Evolutionary conservation across 1,140 invertebrate genomes (phyloP).

Genomic region (Temnothorax curvispinosus): DNA sequence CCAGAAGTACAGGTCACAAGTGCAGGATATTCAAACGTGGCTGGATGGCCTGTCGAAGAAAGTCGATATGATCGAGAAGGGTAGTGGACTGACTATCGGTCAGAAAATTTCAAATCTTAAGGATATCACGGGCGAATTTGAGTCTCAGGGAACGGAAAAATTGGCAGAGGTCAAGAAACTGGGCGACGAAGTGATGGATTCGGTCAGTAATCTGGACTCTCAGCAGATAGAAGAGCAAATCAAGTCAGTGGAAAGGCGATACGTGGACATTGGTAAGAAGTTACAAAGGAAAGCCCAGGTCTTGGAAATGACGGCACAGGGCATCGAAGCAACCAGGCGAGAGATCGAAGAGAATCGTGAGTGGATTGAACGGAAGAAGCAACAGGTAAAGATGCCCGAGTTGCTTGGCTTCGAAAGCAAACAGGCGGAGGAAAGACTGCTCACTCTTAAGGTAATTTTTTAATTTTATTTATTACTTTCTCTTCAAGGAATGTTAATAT

Average conservation of each 20-base stretch:
- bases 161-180: slow-evolving; percentile 89
- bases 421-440: slow-evolving; percentile 90
- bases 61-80: slow-evolving; percentile 93
- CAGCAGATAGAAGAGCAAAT: slow-evolving; percentile 96
- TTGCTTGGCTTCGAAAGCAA: slow-evolving; percentile 91
- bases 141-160: slow-evolving; percentile 88
- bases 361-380: slow-evolving; percentile 93
- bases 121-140: slow-evolving; percentile 90
- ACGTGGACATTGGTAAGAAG: slow-evolving; percentile 93
- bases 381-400: slow-evolving; percentile 88
- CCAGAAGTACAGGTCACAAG: slow-evolving; percentile 91
- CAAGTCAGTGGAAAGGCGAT: slow-evolving; percentile 93
- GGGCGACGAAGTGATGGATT: slow-evolving; percentile 90
- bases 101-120: slow-evolving; percentile 91
- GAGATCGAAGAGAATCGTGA: slow-evolving; percentile 91
- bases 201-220: slow-evolving; percentile 94
- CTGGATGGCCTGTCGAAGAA: slow-evolving; percentile 92
- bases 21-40: slow-evolving; percentile 92
- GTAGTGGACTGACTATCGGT: slow-evolving; percentile 92
- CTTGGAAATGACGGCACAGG: slow-evolving; percentile 92
- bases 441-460: slow-evolving; percentile 87
- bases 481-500: background rate
- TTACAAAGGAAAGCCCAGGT: slow-evolving; percentile 93
- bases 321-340: slow-evolving; percentile 90
- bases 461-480: background rate